Conservation (phyloP, 2,113 vertebrate genomes). For the Cheirogaleus medius region DNA sequence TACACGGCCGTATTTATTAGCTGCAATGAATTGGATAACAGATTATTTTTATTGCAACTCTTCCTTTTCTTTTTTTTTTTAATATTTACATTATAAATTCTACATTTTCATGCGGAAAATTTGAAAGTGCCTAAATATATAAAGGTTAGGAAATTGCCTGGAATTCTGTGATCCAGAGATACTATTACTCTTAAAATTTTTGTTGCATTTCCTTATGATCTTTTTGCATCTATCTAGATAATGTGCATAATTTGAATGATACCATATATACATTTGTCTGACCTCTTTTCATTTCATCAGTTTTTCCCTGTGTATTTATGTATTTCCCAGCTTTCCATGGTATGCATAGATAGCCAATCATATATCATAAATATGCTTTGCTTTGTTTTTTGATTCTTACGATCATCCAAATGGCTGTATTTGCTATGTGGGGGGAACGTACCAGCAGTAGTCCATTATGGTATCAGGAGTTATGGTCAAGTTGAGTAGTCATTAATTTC, state of each 20-base stretch:
- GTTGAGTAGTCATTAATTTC: not conserved
- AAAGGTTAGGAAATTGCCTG: not conserved
- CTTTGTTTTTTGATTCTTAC: not conserved
- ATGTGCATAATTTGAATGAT: not conserved
- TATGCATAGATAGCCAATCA: not conserved
- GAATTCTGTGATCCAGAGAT: not conserved
- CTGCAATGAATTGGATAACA: not conserved
- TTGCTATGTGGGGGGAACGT: not conserved
- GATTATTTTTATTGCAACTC: not conserved
- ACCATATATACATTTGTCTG: not conserved
- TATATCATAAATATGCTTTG: not conserved
- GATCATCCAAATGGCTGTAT: not conserved
- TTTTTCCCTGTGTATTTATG: not conserved
- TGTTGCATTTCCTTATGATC: not conserved
- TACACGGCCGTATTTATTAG: not conserved
- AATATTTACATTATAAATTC: not conserved
- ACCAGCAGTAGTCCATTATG: not conserved
- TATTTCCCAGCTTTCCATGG: not conserved
- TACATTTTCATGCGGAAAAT: not conserved
- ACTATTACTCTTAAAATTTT: not conserved
- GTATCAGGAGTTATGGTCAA: not conserved
- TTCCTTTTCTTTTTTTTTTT: not conserved
- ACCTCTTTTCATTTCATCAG: slow-evolving; percentile 1
- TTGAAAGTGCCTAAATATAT: not conserved
- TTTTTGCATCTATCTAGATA: not conserved